A percentile compares a stretch with the other conserved stretches of the same genome.
phyloP scores from a whole-genome alignment of 2,888 invertebrate species.

The Drosophila vallismaia region DNA sequence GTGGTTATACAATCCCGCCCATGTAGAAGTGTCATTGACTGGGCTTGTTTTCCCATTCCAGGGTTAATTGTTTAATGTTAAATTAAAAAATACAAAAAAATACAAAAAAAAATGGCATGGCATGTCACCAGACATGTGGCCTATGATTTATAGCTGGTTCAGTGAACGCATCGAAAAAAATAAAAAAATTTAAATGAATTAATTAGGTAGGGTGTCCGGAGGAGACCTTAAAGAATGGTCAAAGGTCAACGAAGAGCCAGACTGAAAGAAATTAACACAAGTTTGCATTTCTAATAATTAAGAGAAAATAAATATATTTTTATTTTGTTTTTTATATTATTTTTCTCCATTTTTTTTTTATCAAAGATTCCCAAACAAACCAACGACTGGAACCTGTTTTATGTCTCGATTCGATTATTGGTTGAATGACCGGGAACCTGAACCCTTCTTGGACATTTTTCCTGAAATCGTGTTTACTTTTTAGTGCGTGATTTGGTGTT shows the following conservation, averaged over 20 bases:
- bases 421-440: slow-evolving; percentile 66
- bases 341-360: slow-evolving; percentile 34
- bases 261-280: slow-evolving; percentile 6
- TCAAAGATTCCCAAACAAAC: slow-evolving; percentile 40
- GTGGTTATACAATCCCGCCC: slow-evolving; percentile 52
- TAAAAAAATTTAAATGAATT: slow-evolving; percentile 40
- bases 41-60: slow-evolving; percentile 37
- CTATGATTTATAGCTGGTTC: slow-evolving; percentile 27
- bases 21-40: slow-evolving; percentile 58
- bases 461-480: slow-evolving; percentile 56
- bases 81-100: slow-evolving; percentile 42
- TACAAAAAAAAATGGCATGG: slow-evolving; percentile 53
- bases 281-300: slow-evolving; percentile 7
- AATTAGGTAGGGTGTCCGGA: slow-evolving; percentile 20
- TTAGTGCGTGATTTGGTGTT: slow-evolving; percentile 36
- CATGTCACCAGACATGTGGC: slow-evolving; percentile 52
- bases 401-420: slow-evolving; percentile 61
- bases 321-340: slow-evolving; percentile 36
- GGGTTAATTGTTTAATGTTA: slow-evolving; percentile 72
- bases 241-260: slow-evolving; percentile 38
- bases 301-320: slow-evolving; percentile 30
- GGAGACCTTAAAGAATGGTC: slow-evolving; percentile 14
- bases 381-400: slow-evolving; percentile 60
- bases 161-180: slow-evolving; percentile 6
- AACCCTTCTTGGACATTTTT: slow-evolving; percentile 57